These are phyloP conservation scores for Drosophila lini DNA, from an alignment of 1,140 invertebrate species.

Conservation along the genomic window DNA sequence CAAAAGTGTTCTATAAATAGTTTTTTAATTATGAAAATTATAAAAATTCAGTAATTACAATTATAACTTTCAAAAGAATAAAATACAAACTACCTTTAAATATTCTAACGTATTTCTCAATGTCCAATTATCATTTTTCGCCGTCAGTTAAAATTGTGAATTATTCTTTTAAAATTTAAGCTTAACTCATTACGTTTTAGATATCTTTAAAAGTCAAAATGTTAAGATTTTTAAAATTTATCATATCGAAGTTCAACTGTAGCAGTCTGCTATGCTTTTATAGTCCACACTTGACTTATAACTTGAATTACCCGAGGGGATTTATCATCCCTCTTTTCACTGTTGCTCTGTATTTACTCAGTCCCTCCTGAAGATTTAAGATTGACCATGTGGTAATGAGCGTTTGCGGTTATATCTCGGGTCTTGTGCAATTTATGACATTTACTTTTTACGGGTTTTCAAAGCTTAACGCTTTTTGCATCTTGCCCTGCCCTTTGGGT, in stretches of 20 bases:
- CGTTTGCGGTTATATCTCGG: slow-evolving; percentile 39
- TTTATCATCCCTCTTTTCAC: slow-evolving; percentile 37
- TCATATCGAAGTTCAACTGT: slow-evolving; percentile 7
- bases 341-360: slow-evolving; percentile 9
- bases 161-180: background rate
- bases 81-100: background rate
- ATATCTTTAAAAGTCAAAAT: background rate
- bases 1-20: background rate
- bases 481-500: slow-evolving; percentile 18
- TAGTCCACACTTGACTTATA: slow-evolving; percentile 56
- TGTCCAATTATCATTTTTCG: background rate
- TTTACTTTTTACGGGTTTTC: slow-evolving; percentile 44
- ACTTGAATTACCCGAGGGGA: slow-evolving; percentile 45
- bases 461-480: slow-evolving; percentile 14
- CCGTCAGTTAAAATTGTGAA: background rate
- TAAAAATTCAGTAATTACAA: background rate
- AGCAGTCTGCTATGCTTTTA: slow-evolving; percentile 23
- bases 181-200: background rate
- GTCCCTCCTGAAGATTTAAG: slow-evolving; percentile 23
- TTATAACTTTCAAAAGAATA: background rate
- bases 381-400: slow-evolving; percentile 56
- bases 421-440: slow-evolving; percentile 64
- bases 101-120: background rate
- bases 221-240: background rate
- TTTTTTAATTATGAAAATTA: background rate